Base-by-base conservation (phyloP, 2,113 vertebrate species). In the Notothenia coriiceps region DNA sequence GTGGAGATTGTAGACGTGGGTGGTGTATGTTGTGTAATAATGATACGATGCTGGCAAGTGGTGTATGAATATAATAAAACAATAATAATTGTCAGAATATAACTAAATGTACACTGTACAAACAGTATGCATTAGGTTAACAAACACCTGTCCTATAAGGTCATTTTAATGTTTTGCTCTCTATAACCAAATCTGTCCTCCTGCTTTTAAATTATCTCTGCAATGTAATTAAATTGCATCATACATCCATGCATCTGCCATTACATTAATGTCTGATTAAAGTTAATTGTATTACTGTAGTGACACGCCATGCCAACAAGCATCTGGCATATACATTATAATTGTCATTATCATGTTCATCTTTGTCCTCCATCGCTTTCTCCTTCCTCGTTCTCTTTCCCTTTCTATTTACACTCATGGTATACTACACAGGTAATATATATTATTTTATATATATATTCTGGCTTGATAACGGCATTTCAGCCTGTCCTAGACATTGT, bases 281-380 rank as follows among this genome's bases (percentile, higher is more conserved):
- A 78, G 60, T 22, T 54, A 14, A 44, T 63, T n/a, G 0, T 49
- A 57, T 57, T 51, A 47, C 49, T 44, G 22, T 67, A 51, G 59
- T 64, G 12, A 59, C 59, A 70, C 64, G 50, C 40, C 66, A 14
- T 51, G 43, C 46, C 15, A 61, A 52, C 70, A 63, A 74, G 20
- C 59, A 75, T 68, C 78, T 74, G 63, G 46, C 40, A 64, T 25
- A 44, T 49, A 70, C 44, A 70, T 12, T 25, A 7, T 59, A 71
- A 65, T 47, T 56, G 15, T 55, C 29, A 63, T 40, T 33, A 51
- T 40, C 8, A 43, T 10, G 17, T 43, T 61, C 3, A 40, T 70
- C 47, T 43, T 50, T 49, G 35, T 55, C 47, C 8, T 56, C 33
- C 11, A 10, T 46, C 54, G 1, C 14, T 54, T 67, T 17, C n/a